These are phyloP conservation scores for Apodemus agrarius DNA, from an alignment of 2,797 vertebrate genomes.

Conservation along the genomic window DNA sequence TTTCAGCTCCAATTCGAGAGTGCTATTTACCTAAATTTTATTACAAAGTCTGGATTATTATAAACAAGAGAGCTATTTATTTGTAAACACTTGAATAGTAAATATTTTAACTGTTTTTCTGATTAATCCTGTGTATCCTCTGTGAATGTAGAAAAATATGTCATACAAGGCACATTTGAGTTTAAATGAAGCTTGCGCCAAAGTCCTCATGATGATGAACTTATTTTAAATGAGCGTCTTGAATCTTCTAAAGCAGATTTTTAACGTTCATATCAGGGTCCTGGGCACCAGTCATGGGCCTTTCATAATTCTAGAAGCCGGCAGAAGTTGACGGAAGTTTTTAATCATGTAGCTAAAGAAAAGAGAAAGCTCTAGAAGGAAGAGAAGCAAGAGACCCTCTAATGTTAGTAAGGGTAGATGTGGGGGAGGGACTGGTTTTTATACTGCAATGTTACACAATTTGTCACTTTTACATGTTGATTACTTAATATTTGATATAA, in stretches of 20 bases:
- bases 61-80: slow-evolving; percentile 66
- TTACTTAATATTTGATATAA: background rate
- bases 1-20: slow-evolving; percentile 42
- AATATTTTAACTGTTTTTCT: slow-evolving; percentile 54
- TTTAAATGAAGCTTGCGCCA: slow-evolving; percentile 37
- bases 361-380: background rate
- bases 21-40: slow-evolving; percentile 60
- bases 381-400: background rate
- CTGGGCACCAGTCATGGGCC: background rate
- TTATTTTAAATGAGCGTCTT: background rate
- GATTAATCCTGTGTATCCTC: slow-evolving; percentile 63
- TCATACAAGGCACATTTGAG: slow-evolving; percentile 6
- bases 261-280: background rate
- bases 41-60: slow-evolving; percentile 62
- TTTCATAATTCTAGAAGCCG: background rate
- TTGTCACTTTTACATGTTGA: background rate
- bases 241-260: background rate
- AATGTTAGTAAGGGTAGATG: background rate
- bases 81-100: slow-evolving; percentile 63
- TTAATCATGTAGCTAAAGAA: background rate
- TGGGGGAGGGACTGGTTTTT: background rate
- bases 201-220: background rate
- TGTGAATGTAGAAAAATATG: slow-evolving; percentile 58
- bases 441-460: background rate
- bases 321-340: background rate